phyloP scores from a whole-genome alignment of 2,888 invertebrate genomes.

The Arge pagana region DNA sequence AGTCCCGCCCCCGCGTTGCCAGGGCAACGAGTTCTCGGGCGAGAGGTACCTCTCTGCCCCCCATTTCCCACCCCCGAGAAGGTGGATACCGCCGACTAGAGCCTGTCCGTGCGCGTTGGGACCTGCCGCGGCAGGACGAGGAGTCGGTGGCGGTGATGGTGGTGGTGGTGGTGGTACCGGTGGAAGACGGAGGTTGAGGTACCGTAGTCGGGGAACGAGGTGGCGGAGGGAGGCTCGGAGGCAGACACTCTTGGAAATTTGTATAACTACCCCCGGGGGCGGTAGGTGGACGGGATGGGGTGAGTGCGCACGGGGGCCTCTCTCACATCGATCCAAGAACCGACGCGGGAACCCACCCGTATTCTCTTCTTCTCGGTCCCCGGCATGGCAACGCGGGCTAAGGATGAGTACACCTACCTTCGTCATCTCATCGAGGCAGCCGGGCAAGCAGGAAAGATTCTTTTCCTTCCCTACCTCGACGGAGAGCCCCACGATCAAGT shows the following conservation, averaged over 20 bases:
- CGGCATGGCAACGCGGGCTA: constrained; percentile 13
- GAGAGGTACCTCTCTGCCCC: too few relatives aligned
- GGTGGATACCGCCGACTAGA: constrained; percentile 34
- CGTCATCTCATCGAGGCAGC: constrained; percentile 47
- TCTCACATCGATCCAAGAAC: constrained; percentile 52
- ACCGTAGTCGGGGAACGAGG: constrained; percentile 18
- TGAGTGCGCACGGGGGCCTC: constrained; percentile 37
- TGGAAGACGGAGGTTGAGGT: constrained; percentile 29
- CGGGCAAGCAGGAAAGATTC: not conserved
- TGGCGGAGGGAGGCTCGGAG: constrained; percentile 30
- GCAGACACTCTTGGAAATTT: constrained; percentile 58
- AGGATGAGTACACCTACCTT: constrained; percentile 38
- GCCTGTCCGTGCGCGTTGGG: constrained; percentile 18
- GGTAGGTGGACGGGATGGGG: constrained; percentile 33
- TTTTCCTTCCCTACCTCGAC: too few relatives aligned
- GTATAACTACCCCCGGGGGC: constrained; percentile 56
- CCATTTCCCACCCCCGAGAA: too few relatives aligned
- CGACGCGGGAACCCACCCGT: constrained; percentile 44
- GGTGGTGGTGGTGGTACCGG: constrained; percentile 28
- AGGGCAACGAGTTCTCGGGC: constrained; percentile 52
- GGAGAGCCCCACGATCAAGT: too few relatives aligned
- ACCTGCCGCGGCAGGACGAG: constrained; percentile 21
- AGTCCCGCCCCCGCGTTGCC: constrained; percentile 55
- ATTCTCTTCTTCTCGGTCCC: constrained; percentile 25
- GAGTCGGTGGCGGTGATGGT: constrained; percentile 23